Base-by-base conservation (phyloP, 2,888 invertebrate genomes). In the Eutolmus rufibarbis region DNA sequence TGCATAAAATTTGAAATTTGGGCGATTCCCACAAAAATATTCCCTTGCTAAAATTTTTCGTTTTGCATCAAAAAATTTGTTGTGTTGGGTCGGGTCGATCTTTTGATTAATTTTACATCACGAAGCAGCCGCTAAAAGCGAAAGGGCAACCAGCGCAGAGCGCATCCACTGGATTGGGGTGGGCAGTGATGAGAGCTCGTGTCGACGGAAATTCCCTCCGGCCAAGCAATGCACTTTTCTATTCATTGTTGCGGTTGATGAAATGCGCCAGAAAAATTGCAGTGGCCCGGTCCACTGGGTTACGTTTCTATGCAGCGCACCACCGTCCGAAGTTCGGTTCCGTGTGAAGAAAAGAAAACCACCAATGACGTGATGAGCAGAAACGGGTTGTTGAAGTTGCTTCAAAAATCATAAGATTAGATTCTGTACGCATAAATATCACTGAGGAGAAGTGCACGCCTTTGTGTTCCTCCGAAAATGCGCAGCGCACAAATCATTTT, bases 61-160 rank as follows among this genome's bases (percentile, higher is more conserved):
- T 16, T 46, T 46, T 46, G 4, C 43, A 16, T 46, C 43, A 16
- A 46, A 16, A 66, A 66, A 1, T n/a, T 12, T 66, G 12, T 66
- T 66, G 19, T 66, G 66, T 28, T 66, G 23, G 9, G 16, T 51
- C 28, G 79, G 51, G 51, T 51, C 51, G 51, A 31, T 79, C 79
- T 79, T 28, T 56, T 28, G 78, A 51, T 79, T 43, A 46, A 79
- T 79, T 79, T 79, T 79, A 16, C 79, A 79, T 79, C 28, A 79
- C 79, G 79, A 79, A 79, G 0, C 19, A 51, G 79, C 28, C 28
- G 51, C 79, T 31, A 79, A 66, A 79, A 79, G 79, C 79, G 79
- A 79, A 79, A 79, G 79, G 79, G 43, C 28, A 79, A 51, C 66
- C 12, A 66, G 79, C 12, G 1, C 79, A 79, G 78, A 43, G 79